Percentiles rank a stretch among this genome's conserved stretches.
phyloP scores from a whole-genome alignment of 2,113 vertebrate genomes.

The Notarius quadriscutis region DNA sequence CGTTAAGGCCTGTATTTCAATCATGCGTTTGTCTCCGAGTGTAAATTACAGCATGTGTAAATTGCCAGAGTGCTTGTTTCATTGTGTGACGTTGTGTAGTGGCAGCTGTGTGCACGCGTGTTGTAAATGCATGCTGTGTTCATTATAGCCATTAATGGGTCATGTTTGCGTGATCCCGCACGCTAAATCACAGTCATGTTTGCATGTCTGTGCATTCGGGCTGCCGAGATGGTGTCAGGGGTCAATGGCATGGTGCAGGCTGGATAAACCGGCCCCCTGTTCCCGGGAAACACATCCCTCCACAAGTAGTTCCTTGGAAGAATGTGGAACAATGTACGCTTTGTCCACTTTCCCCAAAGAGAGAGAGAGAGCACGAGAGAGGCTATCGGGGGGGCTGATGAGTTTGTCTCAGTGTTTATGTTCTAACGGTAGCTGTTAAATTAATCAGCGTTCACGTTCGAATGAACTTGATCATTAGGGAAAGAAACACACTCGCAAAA shows the following conservation, averaged over 20 bases:
- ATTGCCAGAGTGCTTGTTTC: conserved; percentile 26
- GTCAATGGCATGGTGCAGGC: conserved; percentile 67
- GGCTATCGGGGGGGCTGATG: neutral
- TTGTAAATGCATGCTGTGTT: conserved; percentile 50
- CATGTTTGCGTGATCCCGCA: conserved; percentile 70
- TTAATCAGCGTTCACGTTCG: conserved; percentile 62
- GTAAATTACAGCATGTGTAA: conserved; percentile 39
- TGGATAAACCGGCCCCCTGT: conserved; percentile 61
- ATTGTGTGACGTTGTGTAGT: conserved; percentile 4
- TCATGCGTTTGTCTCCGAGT: conserved; percentile 34
- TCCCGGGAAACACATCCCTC: conserved; percentile 64
- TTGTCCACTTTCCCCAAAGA: conserved; percentile 60
- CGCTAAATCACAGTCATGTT: conserved; percentile 73
- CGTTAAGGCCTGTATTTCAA: conserved; percentile 27
- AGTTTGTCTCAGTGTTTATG: conserved; percentile 50
- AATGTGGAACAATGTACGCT: conserved; percentile 66
- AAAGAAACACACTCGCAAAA: conserved; percentile 34
- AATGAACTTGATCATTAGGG: conserved; percentile 65
- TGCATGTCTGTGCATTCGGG: conserved; percentile 61
- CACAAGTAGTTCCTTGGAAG: conserved; percentile 63
- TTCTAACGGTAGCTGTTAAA: conserved; percentile 63
- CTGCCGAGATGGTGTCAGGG: conserved; percentile 60
- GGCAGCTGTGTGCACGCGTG: conserved; percentile 44
- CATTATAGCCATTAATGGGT: conserved; percentile 68
- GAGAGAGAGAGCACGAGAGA: neutral